Percentiles rank a stretch among this genome's conserved stretches.
Evolutionary conservation across 2,888 invertebrate species (phyloP).

Genomic region (Eledona agricola): DNA sequence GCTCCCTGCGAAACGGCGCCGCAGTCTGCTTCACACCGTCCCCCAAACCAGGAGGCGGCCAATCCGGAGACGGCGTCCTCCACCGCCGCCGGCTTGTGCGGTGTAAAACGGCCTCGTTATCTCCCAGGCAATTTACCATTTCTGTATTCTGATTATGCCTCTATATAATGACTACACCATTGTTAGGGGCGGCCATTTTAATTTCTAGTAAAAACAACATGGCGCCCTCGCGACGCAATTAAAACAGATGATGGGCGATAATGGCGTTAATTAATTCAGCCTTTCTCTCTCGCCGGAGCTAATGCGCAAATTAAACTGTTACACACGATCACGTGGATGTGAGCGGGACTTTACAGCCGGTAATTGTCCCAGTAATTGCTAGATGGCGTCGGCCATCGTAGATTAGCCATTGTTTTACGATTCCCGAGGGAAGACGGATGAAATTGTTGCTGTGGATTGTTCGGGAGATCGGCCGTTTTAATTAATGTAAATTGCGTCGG

Average conservation of each 20-base stretch:
- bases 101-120: slow-evolving; percentile 59
- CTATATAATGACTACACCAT: slow-evolving; percentile 63
- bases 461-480: slow-evolving; percentile 56
- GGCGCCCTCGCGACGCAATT: slow-evolving; percentile 63
- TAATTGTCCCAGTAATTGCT: slow-evolving; percentile 62
- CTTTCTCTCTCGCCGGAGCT: slow-evolving; percentile 64
- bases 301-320: slow-evolving; percentile 66
- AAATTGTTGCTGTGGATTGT: slow-evolving; percentile 62
- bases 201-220: slow-evolving; percentile 65
- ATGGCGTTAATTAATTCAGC: slow-evolving; percentile 65
- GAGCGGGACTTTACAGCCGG: slow-evolving; percentile 45
- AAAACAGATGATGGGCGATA: slow-evolving; percentile 66
- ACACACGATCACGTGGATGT: slow-evolving; percentile 53
- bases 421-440: slow-evolving; percentile 59
- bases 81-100: slow-evolving; percentile 35
- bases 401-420: slow-evolving; percentile 62
- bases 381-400: slow-evolving; percentile 60
- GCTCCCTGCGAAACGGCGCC: slow-evolving; percentile 56
- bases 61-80: slow-evolving; percentile 7
- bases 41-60: not conserved
- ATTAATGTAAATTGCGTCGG: slow-evolving; percentile 42
- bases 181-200: slow-evolving; percentile 64
- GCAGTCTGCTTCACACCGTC: slow-evolving; percentile 51
- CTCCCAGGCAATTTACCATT: slow-evolving; percentile 64
- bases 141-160: slow-evolving; percentile 62